phyloP scores from a whole-genome alignment of 35 echinoderm and acorn worm genomes.

The Nesometra sesokonis region DNA sequence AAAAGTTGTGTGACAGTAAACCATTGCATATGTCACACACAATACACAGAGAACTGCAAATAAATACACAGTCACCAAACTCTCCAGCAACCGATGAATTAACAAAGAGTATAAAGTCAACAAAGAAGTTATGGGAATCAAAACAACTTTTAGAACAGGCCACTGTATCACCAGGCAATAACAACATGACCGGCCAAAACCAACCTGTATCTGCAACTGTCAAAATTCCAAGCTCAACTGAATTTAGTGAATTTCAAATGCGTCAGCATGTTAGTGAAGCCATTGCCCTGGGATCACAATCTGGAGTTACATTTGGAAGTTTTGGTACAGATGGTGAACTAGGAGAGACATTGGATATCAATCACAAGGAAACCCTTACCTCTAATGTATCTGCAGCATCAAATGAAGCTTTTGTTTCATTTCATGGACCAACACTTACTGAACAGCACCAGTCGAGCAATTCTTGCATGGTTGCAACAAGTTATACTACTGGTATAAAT shows the following conservation, averaged over 20 bases:
- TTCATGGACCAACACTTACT: background rate
- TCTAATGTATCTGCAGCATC: background rate
- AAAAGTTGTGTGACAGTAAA: background rate
- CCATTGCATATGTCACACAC: background rate
- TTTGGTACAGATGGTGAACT: background rate
- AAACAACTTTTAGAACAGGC: background rate
- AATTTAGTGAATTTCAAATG: background rate
- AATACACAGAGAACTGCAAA: background rate
- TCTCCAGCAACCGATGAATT: background rate
- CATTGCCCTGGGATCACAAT: background rate
- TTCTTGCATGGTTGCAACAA: background rate
- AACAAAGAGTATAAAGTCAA: background rate
- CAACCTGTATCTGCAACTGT: background rate
- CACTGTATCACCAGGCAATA: background rate
- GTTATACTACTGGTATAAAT: background rate
- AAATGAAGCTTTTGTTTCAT: background rate
- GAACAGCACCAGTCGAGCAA: background rate
- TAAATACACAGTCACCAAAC: background rate
- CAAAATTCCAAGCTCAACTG: background rate
- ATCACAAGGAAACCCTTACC: background rate
- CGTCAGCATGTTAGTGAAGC: background rate
- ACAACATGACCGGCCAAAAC: background rate
- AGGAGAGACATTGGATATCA: background rate
- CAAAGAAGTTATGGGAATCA: background rate
- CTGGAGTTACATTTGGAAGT: background rate